Conservation (phyloP, 1,140 invertebrate genomes). For the Scaptodrosophila lebanonensis region DNA sequence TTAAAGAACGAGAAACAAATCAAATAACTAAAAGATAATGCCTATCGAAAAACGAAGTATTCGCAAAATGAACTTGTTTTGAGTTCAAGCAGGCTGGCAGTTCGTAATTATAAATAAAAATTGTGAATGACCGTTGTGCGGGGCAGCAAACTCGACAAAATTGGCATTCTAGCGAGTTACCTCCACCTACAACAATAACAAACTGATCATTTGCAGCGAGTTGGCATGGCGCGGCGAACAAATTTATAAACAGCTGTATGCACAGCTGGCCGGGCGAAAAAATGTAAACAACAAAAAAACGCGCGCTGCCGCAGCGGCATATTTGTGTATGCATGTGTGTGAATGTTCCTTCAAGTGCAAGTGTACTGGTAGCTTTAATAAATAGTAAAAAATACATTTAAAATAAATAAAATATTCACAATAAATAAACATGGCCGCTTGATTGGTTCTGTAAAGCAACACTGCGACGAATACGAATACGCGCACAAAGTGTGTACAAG, state of each 20-base stretch:
- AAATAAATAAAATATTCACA: constrained; percentile 26
- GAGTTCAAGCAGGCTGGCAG: too few species aligned
- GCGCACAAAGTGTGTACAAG: constrained; percentile 22
- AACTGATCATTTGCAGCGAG: constrained; percentile 1
- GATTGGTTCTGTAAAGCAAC: constrained; percentile 42
- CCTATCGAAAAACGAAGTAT: too few species aligned
- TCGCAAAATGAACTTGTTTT: too few species aligned
- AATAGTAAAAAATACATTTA: not conserved
- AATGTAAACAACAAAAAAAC: constrained; percentile 38
- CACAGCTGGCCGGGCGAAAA: constrained; percentile 25
- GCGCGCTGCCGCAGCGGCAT: constrained; percentile 18
- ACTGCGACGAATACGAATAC: constrained; percentile 26
- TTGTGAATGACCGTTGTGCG: not conserved
- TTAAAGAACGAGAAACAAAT: too few species aligned
- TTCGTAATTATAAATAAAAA: too few species aligned
- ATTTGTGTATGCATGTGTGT: constrained; percentile 1
- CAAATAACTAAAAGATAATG: too few species aligned
- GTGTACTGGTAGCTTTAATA: constrained; percentile 16
- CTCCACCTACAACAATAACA: not conserved
- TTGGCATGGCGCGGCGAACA: constrained; percentile 3
- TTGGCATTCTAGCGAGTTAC: too few species aligned
- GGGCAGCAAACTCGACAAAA: too few species aligned
- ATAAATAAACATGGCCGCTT: constrained; percentile 35
- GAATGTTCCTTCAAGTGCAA: constrained; percentile 1
- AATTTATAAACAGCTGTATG: constrained; percentile 24